phyloP scores from a whole-genome alignment of 2,888 invertebrate genomes.

The Bruchidius siliquastri region DNA sequence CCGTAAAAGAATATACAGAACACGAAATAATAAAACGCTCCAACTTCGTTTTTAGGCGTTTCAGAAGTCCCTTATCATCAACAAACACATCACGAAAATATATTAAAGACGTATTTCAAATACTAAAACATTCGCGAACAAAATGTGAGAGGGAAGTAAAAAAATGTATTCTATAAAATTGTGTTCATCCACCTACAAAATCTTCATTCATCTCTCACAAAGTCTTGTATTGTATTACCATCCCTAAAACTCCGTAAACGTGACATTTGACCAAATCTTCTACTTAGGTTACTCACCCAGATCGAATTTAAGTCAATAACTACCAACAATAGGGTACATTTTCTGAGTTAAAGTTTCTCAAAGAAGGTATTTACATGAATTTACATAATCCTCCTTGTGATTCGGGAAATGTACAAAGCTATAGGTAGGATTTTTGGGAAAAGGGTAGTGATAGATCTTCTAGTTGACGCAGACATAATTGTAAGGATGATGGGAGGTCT shows the following conservation, averaged over 20 bases:
- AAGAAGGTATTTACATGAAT: slow-evolving; percentile 20
- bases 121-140: no score
- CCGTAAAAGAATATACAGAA: no score
- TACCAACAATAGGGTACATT: slow-evolving; percentile 1
- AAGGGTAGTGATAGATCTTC: not conserved
- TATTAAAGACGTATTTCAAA: no score
- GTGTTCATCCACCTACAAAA: no score
- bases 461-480: not conserved
- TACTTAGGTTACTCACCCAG: not conserved
- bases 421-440: slow-evolving; percentile 1
- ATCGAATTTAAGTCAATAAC: slow-evolving; percentile 6
- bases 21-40: no score
- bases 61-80: no score
- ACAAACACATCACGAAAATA: no score
- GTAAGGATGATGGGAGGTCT: not conserved
- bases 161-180: no score
- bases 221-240: not conserved
- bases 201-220: no score
- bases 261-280: not conserved
- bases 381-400: slow-evolving; percentile 22
- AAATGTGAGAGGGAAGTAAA: no score
- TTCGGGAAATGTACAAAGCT: slow-evolving; percentile 16
- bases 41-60: no score
- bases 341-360: slow-evolving; percentile 3
- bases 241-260: not conserved